Evolutionary conservation across 2,888 invertebrate genomes (phyloP).

Genomic region (Catocala sponsa): DNA sequence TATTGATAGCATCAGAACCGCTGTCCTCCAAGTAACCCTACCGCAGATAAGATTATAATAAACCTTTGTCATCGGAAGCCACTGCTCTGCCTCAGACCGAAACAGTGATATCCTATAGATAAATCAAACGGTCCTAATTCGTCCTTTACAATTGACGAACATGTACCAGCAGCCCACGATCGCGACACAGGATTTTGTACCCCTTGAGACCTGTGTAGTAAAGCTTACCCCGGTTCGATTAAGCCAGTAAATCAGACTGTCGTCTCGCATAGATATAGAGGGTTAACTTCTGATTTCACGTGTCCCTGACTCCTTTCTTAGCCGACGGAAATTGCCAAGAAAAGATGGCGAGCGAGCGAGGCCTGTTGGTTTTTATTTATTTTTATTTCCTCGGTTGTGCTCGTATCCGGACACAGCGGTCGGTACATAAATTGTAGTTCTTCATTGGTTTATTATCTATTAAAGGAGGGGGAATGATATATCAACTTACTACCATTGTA

Average conservation of each 20-base stretch:
- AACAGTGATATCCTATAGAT: slow-evolving; percentile 35
- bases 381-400: slow-evolving; percentile 69
- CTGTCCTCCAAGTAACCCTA: slow-evolving; percentile 13
- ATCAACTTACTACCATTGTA: background rate
- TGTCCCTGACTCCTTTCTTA: slow-evolving; percentile 75
- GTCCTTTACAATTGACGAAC: slow-evolving; percentile 58
- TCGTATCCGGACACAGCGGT: slow-evolving; percentile 60
- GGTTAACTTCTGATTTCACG: slow-evolving; percentile 82
- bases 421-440: slow-evolving; percentile 66
- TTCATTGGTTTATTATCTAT: slow-evolving; percentile 7
- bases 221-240: slow-evolving; percentile 74
- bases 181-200: slow-evolving; percentile 58
- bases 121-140: slow-evolving; percentile 60
- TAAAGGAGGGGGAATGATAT: background rate
- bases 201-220: slow-evolving; percentile 66
- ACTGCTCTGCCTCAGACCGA: slow-evolving; percentile 15
- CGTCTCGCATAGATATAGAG: slow-evolving; percentile 76
- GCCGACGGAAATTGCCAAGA: slow-evolving; percentile 79
- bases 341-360: slow-evolving; percentile 68
- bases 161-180: slow-evolving; percentile 55
- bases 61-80: slow-evolving; percentile 33
- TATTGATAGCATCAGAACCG: slow-evolving; percentile 12
- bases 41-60: slow-evolving; percentile 21
- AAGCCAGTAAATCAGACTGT: slow-evolving; percentile 79
- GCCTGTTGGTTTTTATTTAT: slow-evolving; percentile 73